Evolutionary conservation across 2,888 invertebrate genomes (phyloP).

Genomic region (Lithophane ornitopus): DNA sequence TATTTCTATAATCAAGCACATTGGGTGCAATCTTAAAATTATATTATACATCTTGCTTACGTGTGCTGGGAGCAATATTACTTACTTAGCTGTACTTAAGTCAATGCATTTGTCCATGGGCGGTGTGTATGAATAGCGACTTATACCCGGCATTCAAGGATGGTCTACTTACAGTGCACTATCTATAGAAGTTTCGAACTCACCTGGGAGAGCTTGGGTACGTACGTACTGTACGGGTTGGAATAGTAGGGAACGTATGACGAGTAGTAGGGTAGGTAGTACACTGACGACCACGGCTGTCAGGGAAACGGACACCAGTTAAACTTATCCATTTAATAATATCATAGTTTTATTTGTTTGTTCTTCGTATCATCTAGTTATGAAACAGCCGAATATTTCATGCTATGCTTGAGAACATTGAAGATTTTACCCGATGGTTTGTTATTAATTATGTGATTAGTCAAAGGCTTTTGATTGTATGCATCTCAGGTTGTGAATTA

Average conservation of each 20-base stretch:
- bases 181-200: slow-evolving; percentile 70
- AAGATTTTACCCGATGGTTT: not conserved
- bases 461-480: slow-evolving; percentile 31
- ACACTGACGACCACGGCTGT: slow-evolving; percentile 86
- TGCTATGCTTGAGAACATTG: not conserved
- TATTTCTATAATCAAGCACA: slow-evolving; percentile 24
- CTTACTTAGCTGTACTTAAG: slow-evolving; percentile 58
- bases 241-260: slow-evolving; percentile 83
- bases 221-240: slow-evolving; percentile 84
- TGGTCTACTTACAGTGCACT: slow-evolving; percentile 65
- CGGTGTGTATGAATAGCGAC: slow-evolving; percentile 50
- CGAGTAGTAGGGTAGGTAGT: slow-evolving; percentile 77
- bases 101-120: slow-evolving; percentile 51
- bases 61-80: slow-evolving; percentile 58
- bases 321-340: slow-evolving; percentile 42
- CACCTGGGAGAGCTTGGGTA: slow-evolving; percentile 87
- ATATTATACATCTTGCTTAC: slow-evolving; percentile 35
- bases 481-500: not conserved
- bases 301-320: slow-evolving; percentile 68
- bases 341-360: slow-evolving; percentile 7
- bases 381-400: not conserved
- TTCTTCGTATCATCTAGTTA: not conserved
- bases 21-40: slow-evolving; percentile 30
- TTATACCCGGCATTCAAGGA: slow-evolving; percentile 54
- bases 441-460: not conserved